These are phyloP conservation scores for Lophius piscatorius DNA, from an alignment of 2,113 vertebrate species.

Conservation along the genomic window DNA sequence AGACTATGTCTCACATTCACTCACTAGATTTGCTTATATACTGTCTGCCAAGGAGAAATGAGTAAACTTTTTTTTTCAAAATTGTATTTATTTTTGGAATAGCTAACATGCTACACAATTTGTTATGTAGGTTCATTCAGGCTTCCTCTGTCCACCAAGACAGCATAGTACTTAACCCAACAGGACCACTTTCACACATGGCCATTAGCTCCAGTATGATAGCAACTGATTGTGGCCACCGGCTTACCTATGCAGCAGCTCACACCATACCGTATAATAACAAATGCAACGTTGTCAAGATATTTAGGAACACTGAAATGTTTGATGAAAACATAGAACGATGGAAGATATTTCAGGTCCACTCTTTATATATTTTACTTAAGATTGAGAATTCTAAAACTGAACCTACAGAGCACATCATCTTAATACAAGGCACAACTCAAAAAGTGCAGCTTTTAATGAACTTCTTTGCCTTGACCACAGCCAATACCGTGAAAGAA, in stretches of 20 bases:
- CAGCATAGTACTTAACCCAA: not conserved
- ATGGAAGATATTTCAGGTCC: constrained; percentile 7
- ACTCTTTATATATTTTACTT: not conserved
- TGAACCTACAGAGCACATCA: constrained; percentile 14
- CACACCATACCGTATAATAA: constrained; percentile 2
- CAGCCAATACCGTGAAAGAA: not conserved
- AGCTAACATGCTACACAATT: constrained; percentile 63
- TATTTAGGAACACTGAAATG: not conserved
- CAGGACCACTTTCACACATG: not conserved
- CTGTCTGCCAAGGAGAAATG: no score
- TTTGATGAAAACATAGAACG: constrained; percentile 24
- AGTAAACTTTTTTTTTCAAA: not conserved
- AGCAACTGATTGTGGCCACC: not conserved
- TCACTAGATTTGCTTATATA: no score
- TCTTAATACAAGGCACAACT: constrained; percentile 73
- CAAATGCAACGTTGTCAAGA: constrained; percentile 4
- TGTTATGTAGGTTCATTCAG: constrained; percentile 20
- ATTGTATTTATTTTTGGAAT: constrained; percentile 40
- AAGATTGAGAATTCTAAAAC: not conserved
- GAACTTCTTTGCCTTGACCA: constrained; percentile 15
- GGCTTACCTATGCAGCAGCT: not conserved
- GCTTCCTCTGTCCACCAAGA: constrained; percentile 2
- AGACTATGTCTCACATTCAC: no score
- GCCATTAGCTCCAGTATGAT: constrained; percentile 3
- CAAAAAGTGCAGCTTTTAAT: constrained; percentile 28